Conservation (phyloP, 2,888 invertebrate genomes). For the Cerastis rubricosa region DNA sequence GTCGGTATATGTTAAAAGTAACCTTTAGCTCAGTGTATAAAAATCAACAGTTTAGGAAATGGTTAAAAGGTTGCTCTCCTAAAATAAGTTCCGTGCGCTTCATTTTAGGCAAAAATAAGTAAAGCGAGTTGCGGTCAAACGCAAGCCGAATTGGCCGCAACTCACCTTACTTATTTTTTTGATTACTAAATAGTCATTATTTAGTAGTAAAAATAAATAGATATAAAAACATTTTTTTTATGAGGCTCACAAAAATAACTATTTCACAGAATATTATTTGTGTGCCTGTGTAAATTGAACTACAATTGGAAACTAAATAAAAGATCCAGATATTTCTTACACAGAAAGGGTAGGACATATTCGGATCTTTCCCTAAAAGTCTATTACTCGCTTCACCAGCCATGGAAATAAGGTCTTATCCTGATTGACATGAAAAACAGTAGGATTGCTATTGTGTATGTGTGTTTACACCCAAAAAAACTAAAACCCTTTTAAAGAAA, state of each 20-base stretch:
- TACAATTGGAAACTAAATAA: slow-evolving; percentile 4
- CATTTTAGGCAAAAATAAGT: no score
- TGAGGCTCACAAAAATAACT: not conserved
- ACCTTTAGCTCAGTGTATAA: not conserved
- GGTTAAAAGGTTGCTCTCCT: not conserved
- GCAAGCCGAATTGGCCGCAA: not conserved
- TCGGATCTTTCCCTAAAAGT: slow-evolving; percentile 23
- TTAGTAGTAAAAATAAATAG: no score
- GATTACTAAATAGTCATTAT: no score
- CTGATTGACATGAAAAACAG: slow-evolving; percentile 48
- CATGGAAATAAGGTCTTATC: slow-evolving; percentile 49
- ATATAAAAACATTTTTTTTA: not conserved
- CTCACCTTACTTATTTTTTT: not conserved
- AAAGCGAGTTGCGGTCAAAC: no score
- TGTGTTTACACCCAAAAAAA: slow-evolving; percentile 12
- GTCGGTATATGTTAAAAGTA: not conserved
- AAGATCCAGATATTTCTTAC: slow-evolving; percentile 2
- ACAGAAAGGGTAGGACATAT: not conserved
- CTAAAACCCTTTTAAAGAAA: not conserved
- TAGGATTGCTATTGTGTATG: slow-evolving; percentile 18
- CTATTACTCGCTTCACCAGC: slow-evolving; percentile 57
- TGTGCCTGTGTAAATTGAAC: not conserved
- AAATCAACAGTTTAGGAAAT: not conserved
- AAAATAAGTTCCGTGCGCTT: not conserved
- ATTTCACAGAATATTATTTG: not conserved